A percentile compares a stretch with the other conserved stretches of the same genome.
Evolutionary conservation across 2,113 vertebrate species (phyloP).

Genomic region (Varanus salvator): DNA sequence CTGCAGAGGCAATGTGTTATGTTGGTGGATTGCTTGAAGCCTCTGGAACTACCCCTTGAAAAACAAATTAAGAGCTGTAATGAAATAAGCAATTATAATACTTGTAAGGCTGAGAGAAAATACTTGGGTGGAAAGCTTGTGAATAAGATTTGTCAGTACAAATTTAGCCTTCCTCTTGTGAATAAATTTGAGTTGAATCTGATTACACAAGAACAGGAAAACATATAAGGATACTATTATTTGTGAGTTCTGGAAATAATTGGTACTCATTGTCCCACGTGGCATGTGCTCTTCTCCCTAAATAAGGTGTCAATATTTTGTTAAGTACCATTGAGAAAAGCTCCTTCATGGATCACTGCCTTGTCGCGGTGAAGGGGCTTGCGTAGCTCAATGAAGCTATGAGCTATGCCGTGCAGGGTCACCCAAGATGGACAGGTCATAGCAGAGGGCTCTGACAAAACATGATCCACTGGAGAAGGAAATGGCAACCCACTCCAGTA

Average conservation of each 20-base stretch:
- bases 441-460: too few relatives aligned
- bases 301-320: not conserved
- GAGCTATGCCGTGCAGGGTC: too few relatives aligned
- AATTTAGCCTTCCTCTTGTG: constrained; percentile 39
- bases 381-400: too few relatives aligned
- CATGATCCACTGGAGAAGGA: too few relatives aligned
- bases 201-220: constrained; percentile 46
- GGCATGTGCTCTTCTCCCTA: not conserved
- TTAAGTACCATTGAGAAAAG: not conserved
- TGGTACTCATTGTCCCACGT: not conserved
- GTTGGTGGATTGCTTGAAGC: constrained; percentile 54
- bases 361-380: too few relatives aligned
- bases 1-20: constrained; percentile 4
- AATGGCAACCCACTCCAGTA: too few relatives aligned
- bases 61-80: constrained; percentile 11
- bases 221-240: constrained; percentile 6
- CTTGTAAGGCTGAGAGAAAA: constrained; percentile 55
- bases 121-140: constrained; percentile 52
- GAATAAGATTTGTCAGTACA: constrained; percentile 43
- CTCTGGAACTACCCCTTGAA: constrained; percentile 31
- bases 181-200: constrained; percentile 46
- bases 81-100: constrained; percentile 48
- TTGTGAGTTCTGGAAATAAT: constrained; percentile 35
- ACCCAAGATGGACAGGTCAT: too few relatives aligned
- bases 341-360: too few relatives aligned